phyloP scores from a whole-genome alignment of 2,113 vertebrate species.

The Alexandromys fortis region DNA sequence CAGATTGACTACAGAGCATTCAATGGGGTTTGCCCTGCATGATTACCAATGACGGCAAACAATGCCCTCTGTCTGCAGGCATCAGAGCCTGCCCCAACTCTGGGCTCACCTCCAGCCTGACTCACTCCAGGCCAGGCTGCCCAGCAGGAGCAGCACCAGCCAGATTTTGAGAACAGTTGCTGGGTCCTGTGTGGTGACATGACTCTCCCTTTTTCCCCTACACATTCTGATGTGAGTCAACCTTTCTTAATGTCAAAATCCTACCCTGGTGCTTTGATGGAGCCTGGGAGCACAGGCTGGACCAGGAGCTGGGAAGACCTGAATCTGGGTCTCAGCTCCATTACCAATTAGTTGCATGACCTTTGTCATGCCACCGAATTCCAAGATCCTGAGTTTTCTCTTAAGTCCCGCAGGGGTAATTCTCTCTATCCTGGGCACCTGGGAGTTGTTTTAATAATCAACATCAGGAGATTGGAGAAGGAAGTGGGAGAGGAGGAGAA shows the following conservation, averaged over 20 bases:
- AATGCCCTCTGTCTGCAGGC: background rate
- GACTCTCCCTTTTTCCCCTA: background rate
- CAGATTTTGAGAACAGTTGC: background rate
- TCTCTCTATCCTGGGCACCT: background rate
- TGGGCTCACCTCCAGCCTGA: background rate
- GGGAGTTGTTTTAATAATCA: background rate
- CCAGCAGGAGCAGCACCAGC: background rate
- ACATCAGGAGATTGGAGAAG: background rate
- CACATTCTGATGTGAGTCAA: background rate
- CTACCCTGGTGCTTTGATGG: background rate
- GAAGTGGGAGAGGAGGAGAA: background rate
- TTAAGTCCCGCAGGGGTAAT: background rate
- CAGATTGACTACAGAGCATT: too few species aligned
- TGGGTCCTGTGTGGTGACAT: background rate
- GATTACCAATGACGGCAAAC: background rate
- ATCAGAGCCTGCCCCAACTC: background rate
- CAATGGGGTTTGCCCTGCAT: background rate
- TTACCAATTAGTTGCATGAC: background rate
- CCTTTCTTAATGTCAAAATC: background rate
- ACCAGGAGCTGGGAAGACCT: background rate
- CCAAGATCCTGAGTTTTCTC: background rate
- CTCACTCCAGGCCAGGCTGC: background rate
- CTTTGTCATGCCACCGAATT: background rate
- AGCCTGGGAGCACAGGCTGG: background rate
- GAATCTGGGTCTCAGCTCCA: background rate